Evolutionary conservation across 2,113 vertebrate species (phyloP).

Genomic region (Rattus rattus): DNA sequence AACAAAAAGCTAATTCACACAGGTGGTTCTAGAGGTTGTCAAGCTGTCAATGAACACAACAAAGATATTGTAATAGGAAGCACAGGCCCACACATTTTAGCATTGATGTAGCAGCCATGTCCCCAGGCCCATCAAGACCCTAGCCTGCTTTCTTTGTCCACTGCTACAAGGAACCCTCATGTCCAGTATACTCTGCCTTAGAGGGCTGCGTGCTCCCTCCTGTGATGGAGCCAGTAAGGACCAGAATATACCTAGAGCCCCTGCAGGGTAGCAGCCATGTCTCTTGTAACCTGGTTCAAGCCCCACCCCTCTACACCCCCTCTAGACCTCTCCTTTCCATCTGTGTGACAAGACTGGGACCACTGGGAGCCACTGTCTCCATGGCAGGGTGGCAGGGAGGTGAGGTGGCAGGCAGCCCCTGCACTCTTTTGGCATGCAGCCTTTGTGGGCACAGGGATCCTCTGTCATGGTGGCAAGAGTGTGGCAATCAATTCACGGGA

Average conservation of each 20-base stretch:
- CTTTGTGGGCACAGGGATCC: background rate
- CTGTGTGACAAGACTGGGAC: background rate
- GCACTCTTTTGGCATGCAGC: background rate
- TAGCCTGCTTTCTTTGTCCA: background rate
- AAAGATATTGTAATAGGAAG: background rate
- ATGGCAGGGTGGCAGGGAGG: background rate
- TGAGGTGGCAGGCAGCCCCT: background rate
- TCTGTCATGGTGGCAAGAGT: background rate
- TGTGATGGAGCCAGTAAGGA: too few relatives aligned
- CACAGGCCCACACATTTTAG: background rate
- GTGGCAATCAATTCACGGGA: background rate
- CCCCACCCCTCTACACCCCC: background rate
- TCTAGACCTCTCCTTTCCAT: background rate
- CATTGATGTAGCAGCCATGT: background rate
- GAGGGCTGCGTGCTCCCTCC: background rate
- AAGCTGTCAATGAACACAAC: background rate
- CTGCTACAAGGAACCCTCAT: background rate
- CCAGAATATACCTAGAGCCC: rapidly evolving
- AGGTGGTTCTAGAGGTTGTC: background rate
- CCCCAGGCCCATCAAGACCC: too few relatives aligned
- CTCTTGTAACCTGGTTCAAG: background rate
- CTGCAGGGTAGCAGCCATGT: background rate
- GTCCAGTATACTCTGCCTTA: background rate
- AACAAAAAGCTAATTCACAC: background rate
- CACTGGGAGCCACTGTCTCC: background rate